These are phyloP conservation scores for Limnephilus marmoratus DNA, from an alignment of 2,888 invertebrate species.

Conservation along the genomic window DNA sequence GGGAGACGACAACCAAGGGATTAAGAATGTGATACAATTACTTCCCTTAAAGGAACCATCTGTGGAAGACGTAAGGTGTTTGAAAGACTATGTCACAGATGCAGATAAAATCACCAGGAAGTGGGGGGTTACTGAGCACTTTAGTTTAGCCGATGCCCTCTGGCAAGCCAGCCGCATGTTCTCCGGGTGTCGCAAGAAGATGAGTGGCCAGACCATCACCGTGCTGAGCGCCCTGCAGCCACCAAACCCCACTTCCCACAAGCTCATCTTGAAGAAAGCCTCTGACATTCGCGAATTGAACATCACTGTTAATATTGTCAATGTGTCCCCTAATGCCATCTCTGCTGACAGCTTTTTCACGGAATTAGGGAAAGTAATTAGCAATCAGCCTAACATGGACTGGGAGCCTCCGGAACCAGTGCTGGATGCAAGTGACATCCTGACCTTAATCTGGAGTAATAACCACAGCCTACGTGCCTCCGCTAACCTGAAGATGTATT, in stretches of 20 bases:
- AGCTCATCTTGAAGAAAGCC: conserved; percentile 79
- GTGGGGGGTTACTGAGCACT: conserved; percentile 70
- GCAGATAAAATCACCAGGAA: background rate
- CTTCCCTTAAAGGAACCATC: conserved; percentile 71
- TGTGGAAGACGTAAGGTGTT: conserved; percentile 71
- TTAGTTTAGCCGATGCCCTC: conserved; percentile 75
- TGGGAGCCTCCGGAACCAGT: conserved; percentile 72
- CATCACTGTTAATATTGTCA: conserved; percentile 80
- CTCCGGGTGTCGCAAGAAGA: conserved; percentile 76
- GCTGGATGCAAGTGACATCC: conserved; percentile 71
- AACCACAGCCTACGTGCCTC: conserved; percentile 81
- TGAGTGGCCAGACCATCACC: conserved; percentile 75
- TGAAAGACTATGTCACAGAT: conserved; percentile 68
- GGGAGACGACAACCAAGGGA: conserved; percentile 69
- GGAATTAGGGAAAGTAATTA: conserved; percentile 72
- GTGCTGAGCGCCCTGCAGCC: conserved; percentile 72
- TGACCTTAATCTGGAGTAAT: conserved; percentile 78
- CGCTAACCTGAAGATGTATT: conserved; percentile 78
- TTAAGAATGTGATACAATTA: conserved; percentile 72
- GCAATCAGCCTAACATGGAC: conserved; percentile 64
- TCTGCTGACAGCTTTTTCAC: conserved; percentile 71
- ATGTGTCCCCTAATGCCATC: conserved; percentile 71
- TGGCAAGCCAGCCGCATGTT: conserved; percentile 79
- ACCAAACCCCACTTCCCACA: conserved; percentile 71
- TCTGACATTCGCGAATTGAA: conserved; percentile 80